A percentile compares a stretch with the other conserved stretches of the same genome.
These are phyloP conservation scores for Salpingus planirostris DNA, from an alignment of 2,888 invertebrate species.

Conservation along the genomic window DNA sequence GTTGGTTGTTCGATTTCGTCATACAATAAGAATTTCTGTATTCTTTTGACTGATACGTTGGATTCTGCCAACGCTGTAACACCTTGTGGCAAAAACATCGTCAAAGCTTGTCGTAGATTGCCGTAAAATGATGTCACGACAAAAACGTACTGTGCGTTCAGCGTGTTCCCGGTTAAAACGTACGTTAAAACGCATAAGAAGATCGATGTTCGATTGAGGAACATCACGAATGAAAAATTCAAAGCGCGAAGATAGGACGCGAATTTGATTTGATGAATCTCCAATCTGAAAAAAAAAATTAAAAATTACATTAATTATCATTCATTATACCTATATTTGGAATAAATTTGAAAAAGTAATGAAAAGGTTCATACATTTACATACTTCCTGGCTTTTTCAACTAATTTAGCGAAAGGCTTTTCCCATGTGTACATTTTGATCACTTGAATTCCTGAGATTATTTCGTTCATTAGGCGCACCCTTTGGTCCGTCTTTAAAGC, in stretches of 20 bases:
- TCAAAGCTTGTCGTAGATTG: slow-evolving; percentile 60
- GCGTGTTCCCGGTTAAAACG: slow-evolving; percentile 56
- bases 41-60: slow-evolving; percentile 41
- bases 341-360: background rate
- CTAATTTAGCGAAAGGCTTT: slow-evolving; percentile 70
- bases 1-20: slow-evolving; percentile 33
- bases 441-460: slow-evolving; percentile 79
- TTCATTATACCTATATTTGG: background rate
- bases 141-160: slow-evolving; percentile 76
- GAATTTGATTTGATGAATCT: slow-evolving; percentile 59
- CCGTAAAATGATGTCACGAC: slow-evolving; percentile 84
- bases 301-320: background rate
- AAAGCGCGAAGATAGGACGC: slow-evolving; percentile 67
- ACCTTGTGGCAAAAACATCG: slow-evolving; percentile 55
- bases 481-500: slow-evolving; percentile 76
- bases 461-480: slow-evolving; percentile 82
- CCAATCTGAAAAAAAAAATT: slow-evolving; percentile 44
- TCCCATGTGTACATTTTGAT: slow-evolving; percentile 98
- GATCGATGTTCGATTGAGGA: slow-evolving; percentile 75
- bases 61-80: slow-evolving; percentile 44
- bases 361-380: slow-evolving; percentile 8
- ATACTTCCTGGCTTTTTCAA: slow-evolving; percentile 53
- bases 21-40: slow-evolving; percentile 47
- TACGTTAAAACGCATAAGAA: slow-evolving; percentile 72
- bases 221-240: slow-evolving; percentile 72